These are phyloP conservation scores for Drosophila prolongata DNA, from an alignment of 2,888 invertebrate species.

Conservation along the genomic window DNA sequence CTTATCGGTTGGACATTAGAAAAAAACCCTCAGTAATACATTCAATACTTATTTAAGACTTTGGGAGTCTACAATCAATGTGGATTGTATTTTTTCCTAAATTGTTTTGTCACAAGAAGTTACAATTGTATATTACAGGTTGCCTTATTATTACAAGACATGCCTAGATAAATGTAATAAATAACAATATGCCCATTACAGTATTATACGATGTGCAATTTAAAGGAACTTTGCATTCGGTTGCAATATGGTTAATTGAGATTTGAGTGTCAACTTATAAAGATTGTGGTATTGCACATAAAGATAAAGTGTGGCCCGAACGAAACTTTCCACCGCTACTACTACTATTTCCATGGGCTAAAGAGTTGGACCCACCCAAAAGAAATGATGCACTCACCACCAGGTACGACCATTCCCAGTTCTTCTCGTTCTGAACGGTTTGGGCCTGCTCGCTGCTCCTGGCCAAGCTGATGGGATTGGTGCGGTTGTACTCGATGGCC, in stretches of 20 bases:
- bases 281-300: neutral
- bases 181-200: neutral
- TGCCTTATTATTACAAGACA: too few relatives aligned
- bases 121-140: too few relatives aligned
- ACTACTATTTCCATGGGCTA: neutral
- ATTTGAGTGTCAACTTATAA: constrained; percentile 5
- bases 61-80: neutral
- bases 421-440: constrained; percentile 78
- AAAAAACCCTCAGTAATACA: too few relatives aligned
- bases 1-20: neutral
- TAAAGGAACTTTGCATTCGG: neutral
- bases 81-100: too few relatives aligned
- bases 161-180: too few relatives aligned
- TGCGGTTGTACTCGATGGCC: constrained; percentile 58
- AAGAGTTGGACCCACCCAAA: neutral
- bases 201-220: neutral
- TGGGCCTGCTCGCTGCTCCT: constrained; percentile 58
- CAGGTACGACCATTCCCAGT: constrained; percentile 84
- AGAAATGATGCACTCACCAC: constrained; percentile 68
- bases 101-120: too few relatives aligned
- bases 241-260: constrained; percentile 1
- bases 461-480: constrained; percentile 44
- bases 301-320: neutral
- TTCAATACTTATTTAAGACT: neutral
- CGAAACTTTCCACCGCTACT: constrained; percentile 2